A percentile compares a stretch with the other conserved stretches of the same genome.
Conservation (phyloP, 2,113 vertebrate genomes). For the Rhegmatorhina hoffmannsi region DNA sequence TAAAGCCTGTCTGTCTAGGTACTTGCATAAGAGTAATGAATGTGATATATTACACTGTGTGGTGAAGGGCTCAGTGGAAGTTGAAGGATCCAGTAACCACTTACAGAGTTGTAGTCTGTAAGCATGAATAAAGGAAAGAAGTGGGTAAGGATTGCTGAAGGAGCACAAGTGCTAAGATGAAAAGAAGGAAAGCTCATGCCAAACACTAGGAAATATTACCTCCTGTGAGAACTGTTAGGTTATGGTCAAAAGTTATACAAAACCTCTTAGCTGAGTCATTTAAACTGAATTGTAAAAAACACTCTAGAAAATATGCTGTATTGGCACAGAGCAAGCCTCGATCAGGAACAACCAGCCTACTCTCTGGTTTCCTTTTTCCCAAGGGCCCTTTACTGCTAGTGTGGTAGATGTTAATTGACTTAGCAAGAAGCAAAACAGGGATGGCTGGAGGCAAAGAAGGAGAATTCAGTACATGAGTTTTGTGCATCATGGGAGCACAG, state of each 20-base stretch:
- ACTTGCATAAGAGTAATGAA: neutral
- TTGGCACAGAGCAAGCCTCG: neutral
- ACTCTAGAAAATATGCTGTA: conserved; percentile 46
- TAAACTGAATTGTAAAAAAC: conserved; percentile 35
- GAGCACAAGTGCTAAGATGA: conserved; percentile 23
- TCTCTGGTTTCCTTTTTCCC: conserved; percentile 33
- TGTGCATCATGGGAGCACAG: neutral
- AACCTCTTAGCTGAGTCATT: conserved; percentile 25
- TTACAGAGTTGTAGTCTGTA: neutral
- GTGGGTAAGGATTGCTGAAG: neutral
- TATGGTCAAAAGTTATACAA: conserved; percentile 51
- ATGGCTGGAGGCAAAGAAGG: conserved; percentile 36
- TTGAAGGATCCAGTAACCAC: neutral
- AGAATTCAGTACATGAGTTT: neutral
- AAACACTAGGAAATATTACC: conserved; percentile 41
- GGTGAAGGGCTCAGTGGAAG: neutral
- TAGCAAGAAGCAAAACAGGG: conserved; percentile 15
- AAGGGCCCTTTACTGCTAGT: neutral
- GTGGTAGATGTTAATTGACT: neutral
- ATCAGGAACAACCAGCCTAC: conserved; percentile 21
- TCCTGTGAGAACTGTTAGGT: conserved; percentile 21
- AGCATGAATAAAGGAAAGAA: neutral
- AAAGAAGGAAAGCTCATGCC: conserved; percentile 19
- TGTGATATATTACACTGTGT: neutral
- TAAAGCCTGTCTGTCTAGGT: neutral